Base-by-base conservation (phyloP, 2,888 invertebrate genomes). In the Synergus umbraculus region DNA sequence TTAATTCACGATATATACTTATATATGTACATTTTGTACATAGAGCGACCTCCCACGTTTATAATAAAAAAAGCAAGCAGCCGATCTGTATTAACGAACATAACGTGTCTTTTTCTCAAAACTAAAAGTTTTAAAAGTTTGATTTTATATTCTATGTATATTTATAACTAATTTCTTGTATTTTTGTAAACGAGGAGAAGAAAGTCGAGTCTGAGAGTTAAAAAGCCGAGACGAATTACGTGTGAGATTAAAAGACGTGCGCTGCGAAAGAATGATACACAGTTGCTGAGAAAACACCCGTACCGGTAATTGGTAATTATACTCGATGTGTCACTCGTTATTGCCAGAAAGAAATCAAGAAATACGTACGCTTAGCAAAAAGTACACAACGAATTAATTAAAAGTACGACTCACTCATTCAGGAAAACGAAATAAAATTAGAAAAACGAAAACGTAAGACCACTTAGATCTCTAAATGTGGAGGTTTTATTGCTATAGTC, bases 301-400 rank as follows among this genome's bases (percentile, higher is more conserved):
- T 60, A 60, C 67, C 67, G 13, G 44, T 67, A 67, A 67, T 44
- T 67, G 67, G 44, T 67, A 43, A 67, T 67, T 67, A 67, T 67
- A 44, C n/a, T 22, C 44, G 13, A 67, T 44, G 67, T 67, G 67
- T 67, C 44, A 44, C 43, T 18, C 67, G 22, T 67, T 67, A 67
- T 67, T 41, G 67, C 67, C 22, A 5, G 12, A 13, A 67, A 67
- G 44, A 43, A 67, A 67, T 29, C 29, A 29, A 29, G 29, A 29
- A 29, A 29, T 29, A 29, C 29, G 29, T 67, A 44, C 67, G 2
- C 3, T 13, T 44, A 67, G 44, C 43, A 67, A 67, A 67, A 67
- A 66, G n/a, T 9, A 60, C 10, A 4, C 22, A 10, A 18, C 12
- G 60, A 60, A 60, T 60, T 60, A 60, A 60, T 60, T 60, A 60